Evolutionary conservation across 2,113 vertebrate species (phyloP).

Genomic region (Erythrocercus mccallii): DNA sequence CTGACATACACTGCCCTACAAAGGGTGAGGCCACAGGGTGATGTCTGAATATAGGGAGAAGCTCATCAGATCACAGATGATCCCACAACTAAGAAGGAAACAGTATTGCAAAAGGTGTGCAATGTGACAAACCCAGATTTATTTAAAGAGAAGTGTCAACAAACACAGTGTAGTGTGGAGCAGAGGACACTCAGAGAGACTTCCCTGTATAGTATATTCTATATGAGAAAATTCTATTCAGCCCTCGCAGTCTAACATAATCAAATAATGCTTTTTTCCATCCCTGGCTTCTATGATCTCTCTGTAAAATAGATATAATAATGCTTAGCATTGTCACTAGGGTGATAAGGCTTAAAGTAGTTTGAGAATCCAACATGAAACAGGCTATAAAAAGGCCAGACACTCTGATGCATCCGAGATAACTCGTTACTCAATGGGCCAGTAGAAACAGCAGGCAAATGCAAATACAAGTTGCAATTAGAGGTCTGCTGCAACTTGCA

Average conservation of each 20-base stretch:
- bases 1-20: neutral
- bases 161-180: neutral
- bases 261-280: conserved; percentile 42
- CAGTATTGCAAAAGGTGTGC: neutral
- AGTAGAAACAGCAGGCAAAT: neutral
- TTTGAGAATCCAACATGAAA: neutral
- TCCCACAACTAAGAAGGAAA: neutral
- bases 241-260: neutral
- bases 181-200: neutral
- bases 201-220: neutral
- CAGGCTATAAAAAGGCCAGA: neutral
- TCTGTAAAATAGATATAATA: conserved; percentile 30
- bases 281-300: neutral
- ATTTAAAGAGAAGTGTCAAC: neutral
- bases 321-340: neutral
- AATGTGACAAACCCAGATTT: neutral
- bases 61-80: neutral
- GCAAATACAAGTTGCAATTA: neutral
- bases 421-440: neutral
- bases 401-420: neutral
- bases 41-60: neutral
- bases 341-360: conserved; percentile 8
- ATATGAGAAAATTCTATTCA: neutral
- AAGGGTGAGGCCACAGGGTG: neutral
- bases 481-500: neutral